Percentiles rank a stretch among this genome's conserved stretches.
Conservation (phyloP, 2,888 invertebrate species). For the Plagodis pulveraria region DNA sequence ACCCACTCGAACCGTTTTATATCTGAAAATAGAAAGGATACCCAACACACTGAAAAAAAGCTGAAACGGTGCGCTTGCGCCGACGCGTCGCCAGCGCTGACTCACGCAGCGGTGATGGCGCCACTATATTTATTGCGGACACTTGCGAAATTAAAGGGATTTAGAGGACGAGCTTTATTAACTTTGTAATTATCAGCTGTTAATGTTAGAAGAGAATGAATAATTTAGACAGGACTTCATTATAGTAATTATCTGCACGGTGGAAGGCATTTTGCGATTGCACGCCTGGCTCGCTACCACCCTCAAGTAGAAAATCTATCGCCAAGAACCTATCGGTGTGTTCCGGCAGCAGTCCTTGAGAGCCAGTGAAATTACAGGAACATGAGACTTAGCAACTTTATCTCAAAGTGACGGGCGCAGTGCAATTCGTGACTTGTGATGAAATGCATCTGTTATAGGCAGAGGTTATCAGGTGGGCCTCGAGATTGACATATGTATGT, state of each 20-base stretch:
- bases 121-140: constrained; percentile 70
- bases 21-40: constrained; percentile 47
- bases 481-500: too few relatives aligned
- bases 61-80: constrained; percentile 48
- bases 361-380: too few relatives aligned
- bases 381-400: too few relatives aligned
- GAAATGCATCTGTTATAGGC: too few relatives aligned
- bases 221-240: constrained; percentile 11
- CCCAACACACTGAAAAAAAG: constrained; percentile 39
- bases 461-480: too few relatives aligned
- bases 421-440: too few relatives aligned
- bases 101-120: constrained; percentile 65
- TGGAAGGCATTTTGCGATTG: too few relatives aligned
- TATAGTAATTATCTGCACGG: background rate
- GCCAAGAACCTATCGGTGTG: too few relatives aligned
- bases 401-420: too few relatives aligned
- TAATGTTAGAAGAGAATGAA: background rate
- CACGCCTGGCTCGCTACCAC: too few relatives aligned
- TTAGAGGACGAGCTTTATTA: constrained; percentile 46
- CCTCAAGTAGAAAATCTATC: too few relatives aligned
- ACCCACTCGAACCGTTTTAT: constrained; percentile 23
- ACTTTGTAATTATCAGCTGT: constrained; percentile 43
- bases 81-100: constrained; percentile 54
- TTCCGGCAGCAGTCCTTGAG: too few relatives aligned
- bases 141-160: constrained; percentile 54